A percentile compares a stretch with the other conserved stretches of the same genome.
Conservation (phyloP, 1,140 invertebrate species). For the Mya arenaria region DNA sequence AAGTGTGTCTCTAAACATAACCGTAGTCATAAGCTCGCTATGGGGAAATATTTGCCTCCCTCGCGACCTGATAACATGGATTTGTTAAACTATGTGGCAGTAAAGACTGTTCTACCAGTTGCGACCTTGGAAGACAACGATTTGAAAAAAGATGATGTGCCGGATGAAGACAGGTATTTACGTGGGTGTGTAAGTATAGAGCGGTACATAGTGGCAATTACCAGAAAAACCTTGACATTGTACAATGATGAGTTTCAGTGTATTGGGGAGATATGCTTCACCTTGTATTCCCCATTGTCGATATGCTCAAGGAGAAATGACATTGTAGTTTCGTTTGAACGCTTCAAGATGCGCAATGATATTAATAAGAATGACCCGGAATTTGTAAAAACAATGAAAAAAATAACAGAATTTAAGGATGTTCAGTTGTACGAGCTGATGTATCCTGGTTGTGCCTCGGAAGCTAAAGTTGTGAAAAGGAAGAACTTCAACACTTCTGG, state of each 20-base stretch:
- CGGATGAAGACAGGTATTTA: conserved; percentile 27
- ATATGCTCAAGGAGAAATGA: conserved; percentile 32
- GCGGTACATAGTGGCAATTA: conserved; percentile 31
- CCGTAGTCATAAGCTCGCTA: conserved; percentile 20
- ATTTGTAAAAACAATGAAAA: not conserved
- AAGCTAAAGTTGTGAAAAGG: conserved; percentile 23
- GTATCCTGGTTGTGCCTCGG: conserved; percentile 25
- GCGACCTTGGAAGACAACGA: conserved; percentile 33
- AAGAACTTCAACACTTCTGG: conserved; percentile 29
- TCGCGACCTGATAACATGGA: not conserved
- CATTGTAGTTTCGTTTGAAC: conserved; percentile 38
- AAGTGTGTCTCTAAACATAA: conserved; percentile 24
- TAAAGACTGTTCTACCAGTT: conserved; percentile 40
- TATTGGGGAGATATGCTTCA: conserved; percentile 34
- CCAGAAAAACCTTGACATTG: conserved; percentile 2
- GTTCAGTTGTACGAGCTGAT: conserved; percentile 24
- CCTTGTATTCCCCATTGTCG: conserved; percentile 4
- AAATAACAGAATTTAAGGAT: conserved; percentile 3
- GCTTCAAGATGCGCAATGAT: not conserved
- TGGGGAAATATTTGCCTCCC: conserved; percentile 22
- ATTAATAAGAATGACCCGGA: not conserved
- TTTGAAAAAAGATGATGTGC: conserved; percentile 20
- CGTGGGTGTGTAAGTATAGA: conserved; percentile 33
- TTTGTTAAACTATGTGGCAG: conserved; percentile 21
- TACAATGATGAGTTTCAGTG: conserved; percentile 44